A percentile compares a stretch with the other conserved stretches of the same genome.
Evolutionary conservation across 2,888 invertebrate species (phyloP).

Genomic region (Drosophila tripunctata): DNA sequence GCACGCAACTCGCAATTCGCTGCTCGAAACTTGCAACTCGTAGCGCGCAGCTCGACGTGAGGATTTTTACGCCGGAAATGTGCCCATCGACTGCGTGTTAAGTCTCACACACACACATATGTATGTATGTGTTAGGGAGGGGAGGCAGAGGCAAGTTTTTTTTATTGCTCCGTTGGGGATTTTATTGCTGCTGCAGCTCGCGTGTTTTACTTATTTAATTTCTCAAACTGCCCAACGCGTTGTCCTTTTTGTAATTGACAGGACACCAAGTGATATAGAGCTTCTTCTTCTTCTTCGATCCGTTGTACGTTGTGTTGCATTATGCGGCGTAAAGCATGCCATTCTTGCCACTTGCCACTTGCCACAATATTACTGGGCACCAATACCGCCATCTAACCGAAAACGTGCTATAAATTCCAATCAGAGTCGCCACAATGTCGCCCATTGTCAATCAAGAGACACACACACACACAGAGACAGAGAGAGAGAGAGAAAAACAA

Average conservation of each 20-base stretch:
- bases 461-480: constrained; percentile 12
- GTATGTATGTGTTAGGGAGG: constrained; percentile 4
- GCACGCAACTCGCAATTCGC: constrained; percentile 50
- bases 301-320: constrained; percentile 39
- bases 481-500: not conserved
- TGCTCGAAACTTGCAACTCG: constrained; percentile 15
- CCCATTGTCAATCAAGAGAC: constrained; percentile 62
- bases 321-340: constrained; percentile 27
- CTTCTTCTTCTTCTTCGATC: too few species aligned
- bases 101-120: constrained; percentile 56
- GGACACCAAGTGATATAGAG: constrained; percentile 41
- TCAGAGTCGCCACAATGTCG: constrained; percentile 53
- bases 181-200: constrained; percentile 69
- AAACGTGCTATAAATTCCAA: constrained; percentile 74
- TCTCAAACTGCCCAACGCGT: constrained; percentile 47
- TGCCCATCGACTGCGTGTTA: constrained; percentile 76
- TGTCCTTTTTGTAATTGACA: constrained; percentile 69
- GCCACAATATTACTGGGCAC: constrained; percentile 29
- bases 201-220: constrained; percentile 76
- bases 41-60: constrained; percentile 22
- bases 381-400: constrained; percentile 51
- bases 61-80: constrained; percentile 78
- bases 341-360: constrained; percentile 1
- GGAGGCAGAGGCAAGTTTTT: constrained; percentile 43
- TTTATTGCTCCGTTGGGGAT: constrained; percentile 59